Evolutionary conservation across 2,888 invertebrate genomes (phyloP).

Genomic region (Germaria angustata): DNA sequence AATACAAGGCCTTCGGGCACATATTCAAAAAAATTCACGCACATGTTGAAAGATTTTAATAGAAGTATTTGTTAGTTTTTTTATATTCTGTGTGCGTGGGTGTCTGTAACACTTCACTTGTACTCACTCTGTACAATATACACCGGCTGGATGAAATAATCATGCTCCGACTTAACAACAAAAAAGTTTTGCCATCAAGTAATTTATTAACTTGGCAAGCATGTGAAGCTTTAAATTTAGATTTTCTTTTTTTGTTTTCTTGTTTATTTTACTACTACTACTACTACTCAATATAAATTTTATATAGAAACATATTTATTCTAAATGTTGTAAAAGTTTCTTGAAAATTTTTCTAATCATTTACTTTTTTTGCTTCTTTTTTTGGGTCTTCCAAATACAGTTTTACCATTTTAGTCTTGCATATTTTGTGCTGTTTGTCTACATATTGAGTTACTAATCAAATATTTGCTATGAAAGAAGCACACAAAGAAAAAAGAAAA

Average conservation of each 20-base stretch:
- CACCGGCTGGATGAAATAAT: neutral
- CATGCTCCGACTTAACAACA: neutral
- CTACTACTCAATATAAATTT: conserved; percentile 14
- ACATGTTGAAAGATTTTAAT: conserved; percentile 1
- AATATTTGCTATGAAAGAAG: conserved; percentile 44
- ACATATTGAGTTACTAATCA: conserved; percentile 55
- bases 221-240: conserved; percentile 64
- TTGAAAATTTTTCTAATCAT: conserved; percentile 10
- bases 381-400: neutral
- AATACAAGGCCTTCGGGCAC: neutral
- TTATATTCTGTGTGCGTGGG: neutral
- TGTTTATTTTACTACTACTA: too few relatives aligned
- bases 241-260: neutral
- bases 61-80: neutral
- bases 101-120: neutral
- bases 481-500: neutral
- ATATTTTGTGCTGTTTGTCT: conserved; percentile 30
- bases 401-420: conserved; percentile 34
- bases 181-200: conserved; percentile 71
- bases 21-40: neutral
- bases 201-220: conserved; percentile 67
- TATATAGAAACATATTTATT: conserved; percentile 10
- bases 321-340: conserved; percentile 31
- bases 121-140: neutral
- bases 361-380: conserved; percentile 3